Conservation (phyloP, 2,888 invertebrate species). For the Cerastis rubricosa region DNA sequence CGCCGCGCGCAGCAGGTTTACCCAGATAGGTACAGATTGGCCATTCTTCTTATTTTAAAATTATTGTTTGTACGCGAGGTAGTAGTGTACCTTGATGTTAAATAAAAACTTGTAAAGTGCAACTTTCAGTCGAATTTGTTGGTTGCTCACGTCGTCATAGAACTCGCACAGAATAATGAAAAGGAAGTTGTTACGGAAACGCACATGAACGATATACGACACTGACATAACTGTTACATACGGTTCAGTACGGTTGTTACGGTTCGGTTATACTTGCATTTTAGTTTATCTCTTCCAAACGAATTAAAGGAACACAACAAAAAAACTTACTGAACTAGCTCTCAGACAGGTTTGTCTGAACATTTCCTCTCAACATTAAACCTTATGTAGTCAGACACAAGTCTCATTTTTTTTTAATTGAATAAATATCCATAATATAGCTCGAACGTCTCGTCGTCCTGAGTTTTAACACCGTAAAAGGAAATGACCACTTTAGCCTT, state of each 20-base stretch:
- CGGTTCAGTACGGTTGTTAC: constrained; percentile 61
- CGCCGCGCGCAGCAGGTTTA: background rate
- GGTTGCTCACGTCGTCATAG: constrained; percentile 5
- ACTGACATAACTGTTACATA: constrained; percentile 47
- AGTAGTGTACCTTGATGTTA: background rate
- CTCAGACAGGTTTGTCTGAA: constrained; percentile 80
- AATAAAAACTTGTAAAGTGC: constrained; percentile 11
- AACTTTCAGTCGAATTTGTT: constrained; percentile 14
- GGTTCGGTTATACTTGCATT: too few relatives aligned
- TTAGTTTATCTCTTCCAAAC: constrained; percentile 62
- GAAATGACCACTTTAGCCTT: constrained; percentile 86
- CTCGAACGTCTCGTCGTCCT: constrained; percentile 77
- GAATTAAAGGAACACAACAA: constrained; percentile 74
- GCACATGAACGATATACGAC: constrained; percentile 23
- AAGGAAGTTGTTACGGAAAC: constrained; percentile 35
- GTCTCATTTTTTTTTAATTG: constrained; percentile 79
- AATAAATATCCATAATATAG: constrained; percentile 73
- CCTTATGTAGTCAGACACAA: constrained; percentile 78
- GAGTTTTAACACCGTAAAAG: constrained; percentile 87
- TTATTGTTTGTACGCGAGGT: background rate
- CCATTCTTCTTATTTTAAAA: background rate
- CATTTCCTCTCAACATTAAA: constrained; percentile 76
- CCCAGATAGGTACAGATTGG: background rate
- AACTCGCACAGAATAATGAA: constrained; percentile 32
- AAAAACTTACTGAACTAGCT: constrained; percentile 79